phyloP scores from a whole-genome alignment of 1,140 invertebrate genomes.

The fruit fly (Drosophila melanogaster) region DNA sequence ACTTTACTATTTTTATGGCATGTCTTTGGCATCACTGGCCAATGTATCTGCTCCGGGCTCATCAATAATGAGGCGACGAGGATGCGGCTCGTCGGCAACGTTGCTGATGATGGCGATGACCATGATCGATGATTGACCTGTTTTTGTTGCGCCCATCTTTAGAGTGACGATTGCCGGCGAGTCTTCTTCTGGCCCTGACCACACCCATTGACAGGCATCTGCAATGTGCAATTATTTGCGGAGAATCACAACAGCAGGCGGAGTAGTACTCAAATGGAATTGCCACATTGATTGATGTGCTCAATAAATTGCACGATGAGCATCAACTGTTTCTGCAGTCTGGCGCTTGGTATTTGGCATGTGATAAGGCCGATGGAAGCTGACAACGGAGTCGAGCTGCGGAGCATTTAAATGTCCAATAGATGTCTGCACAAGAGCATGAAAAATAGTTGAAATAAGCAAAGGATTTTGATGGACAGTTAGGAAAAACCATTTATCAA shows the following conservation, averaged over 20 bases:
- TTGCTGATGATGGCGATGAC: slow-evolving; percentile 69
- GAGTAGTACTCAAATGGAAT: slow-evolving; percentile 60
- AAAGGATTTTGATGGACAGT: background rate
- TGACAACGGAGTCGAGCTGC: slow-evolving; percentile 49
- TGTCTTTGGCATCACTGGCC: slow-evolving; percentile 17
- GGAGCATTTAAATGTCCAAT: slow-evolving; percentile 8
- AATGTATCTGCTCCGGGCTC: slow-evolving; percentile 36
- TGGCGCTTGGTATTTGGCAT: slow-evolving; percentile 29
- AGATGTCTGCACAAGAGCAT: slow-evolving; percentile 27
- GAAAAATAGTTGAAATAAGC: background rate
- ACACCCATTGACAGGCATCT: slow-evolving; percentile 74
- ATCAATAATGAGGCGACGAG: slow-evolving; percentile 69
- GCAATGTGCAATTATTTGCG: slow-evolving; percentile 77
- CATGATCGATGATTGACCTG: slow-evolving; percentile 83
- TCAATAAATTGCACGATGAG: slow-evolving; percentile 74
- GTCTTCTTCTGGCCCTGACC: slow-evolving; percentile 57
- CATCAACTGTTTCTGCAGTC: slow-evolving; percentile 45
- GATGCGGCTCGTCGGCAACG: slow-evolving; percentile 42
- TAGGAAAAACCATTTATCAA: background rate
- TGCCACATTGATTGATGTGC: slow-evolving; percentile 76
- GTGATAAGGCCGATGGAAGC: slow-evolving; percentile 50
- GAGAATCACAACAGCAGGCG: slow-evolving; percentile 57
- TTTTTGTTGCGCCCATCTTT: slow-evolving; percentile 72
- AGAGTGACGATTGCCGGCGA: slow-evolving; percentile 72
- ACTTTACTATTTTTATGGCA: background rate